phyloP scores from a whole-genome alignment of 2,113 vertebrate species.

The Cygnus atratus region DNA sequence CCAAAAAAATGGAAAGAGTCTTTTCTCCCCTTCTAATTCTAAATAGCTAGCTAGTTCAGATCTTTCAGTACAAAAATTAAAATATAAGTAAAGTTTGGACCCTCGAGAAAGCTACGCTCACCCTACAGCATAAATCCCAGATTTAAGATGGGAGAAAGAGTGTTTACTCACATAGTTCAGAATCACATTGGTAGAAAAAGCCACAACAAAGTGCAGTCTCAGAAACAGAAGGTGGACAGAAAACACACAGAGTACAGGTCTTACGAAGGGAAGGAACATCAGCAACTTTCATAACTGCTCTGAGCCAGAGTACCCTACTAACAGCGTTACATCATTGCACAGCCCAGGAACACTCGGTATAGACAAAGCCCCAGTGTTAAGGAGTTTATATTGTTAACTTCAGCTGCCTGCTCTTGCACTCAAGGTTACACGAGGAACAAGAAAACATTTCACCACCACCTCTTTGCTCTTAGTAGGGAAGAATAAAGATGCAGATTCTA shows the following conservation, averaged over 20 bases:
- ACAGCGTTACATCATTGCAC: not conserved
- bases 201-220: not conserved
- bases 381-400: not conserved
- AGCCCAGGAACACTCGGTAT: not conserved
- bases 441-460: conserved; percentile 5
- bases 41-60: not conserved
- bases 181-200: not conserved
- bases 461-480: conserved; percentile 5
- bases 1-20: not conserved
- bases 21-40: not conserved
- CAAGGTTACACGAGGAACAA: not conserved
- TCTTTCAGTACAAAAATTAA: not conserved
- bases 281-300: not conserved
- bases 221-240: not conserved
- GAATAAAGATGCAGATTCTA: conserved; percentile 22
- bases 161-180: not conserved
- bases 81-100: not conserved
- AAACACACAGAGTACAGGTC: not conserved
- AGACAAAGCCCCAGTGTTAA: conserved; percentile 28
- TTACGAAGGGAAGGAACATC: not conserved
- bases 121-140: not conserved
- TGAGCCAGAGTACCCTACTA: not conserved
- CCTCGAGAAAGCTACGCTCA: not conserved
- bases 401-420: conserved; percentile 29
- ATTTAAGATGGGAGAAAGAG: not conserved